Evolutionary conservation across 2,797 vertebrate genomes (phyloP).

Genomic region (Lycodopsis pacificus): DNA sequence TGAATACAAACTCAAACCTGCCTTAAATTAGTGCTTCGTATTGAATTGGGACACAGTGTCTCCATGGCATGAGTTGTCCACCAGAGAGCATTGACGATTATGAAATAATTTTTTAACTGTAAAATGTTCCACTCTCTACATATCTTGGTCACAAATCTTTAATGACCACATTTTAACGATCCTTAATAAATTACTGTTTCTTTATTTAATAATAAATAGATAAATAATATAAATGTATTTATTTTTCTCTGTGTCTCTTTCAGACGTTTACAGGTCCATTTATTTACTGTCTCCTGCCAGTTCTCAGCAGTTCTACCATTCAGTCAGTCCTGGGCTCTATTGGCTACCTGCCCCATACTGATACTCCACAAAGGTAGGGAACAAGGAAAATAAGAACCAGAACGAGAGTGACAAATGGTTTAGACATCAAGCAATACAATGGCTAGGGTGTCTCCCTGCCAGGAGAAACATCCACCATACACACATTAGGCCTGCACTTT

Average conservation of each 20-base stretch:
- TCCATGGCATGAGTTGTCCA: neutral
- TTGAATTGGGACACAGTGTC: neutral
- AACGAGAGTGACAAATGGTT: neutral
- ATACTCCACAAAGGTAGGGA: neutral
- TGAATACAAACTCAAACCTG: no score
- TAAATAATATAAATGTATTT: neutral
- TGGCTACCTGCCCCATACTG: conserved; percentile 82
- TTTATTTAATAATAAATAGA: neutral
- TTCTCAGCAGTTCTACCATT: conserved; percentile 78
- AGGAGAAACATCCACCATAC: neutral
- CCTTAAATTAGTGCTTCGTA: neutral
- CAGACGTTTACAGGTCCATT: conserved; percentile 90
- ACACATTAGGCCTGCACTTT: neutral
- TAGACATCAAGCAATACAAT: no score
- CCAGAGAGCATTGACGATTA: neutral
- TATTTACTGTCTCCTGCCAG: conserved; percentile 86
- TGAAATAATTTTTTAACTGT: neutral
- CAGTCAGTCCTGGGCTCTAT: conserved; percentile 84
- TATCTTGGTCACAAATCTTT: no score
- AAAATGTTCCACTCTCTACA: neutral
- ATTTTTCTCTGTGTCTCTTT: conserved; percentile 48
- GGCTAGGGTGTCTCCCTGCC: neutral
- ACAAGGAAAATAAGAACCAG: neutral
- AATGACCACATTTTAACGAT: neutral
- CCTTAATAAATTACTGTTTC: neutral